Conservation (phyloP, 2,888 invertebrate species). For the Mimas tiliae region DNA sequence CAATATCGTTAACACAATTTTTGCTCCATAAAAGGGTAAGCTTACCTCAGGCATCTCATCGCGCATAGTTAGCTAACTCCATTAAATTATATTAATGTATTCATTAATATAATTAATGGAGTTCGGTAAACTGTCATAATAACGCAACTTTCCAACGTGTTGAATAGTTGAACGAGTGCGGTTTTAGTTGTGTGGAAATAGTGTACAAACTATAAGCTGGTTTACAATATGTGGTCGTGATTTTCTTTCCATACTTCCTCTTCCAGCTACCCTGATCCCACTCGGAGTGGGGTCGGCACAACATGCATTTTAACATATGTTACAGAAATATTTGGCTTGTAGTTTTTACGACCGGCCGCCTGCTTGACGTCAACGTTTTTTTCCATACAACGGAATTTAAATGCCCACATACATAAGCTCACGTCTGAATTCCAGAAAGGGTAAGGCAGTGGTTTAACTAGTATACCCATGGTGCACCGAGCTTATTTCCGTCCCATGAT, state of each 20-base stretch:
- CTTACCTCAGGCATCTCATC: constrained; percentile 31
- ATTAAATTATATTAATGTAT: constrained; percentile 73
- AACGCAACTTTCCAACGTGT: constrained; percentile 47
- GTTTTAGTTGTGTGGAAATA: constrained; percentile 37
- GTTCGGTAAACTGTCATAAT: constrained; percentile 69
- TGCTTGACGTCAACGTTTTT: no score
- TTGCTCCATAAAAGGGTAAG: constrained; percentile 19
- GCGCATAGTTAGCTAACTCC: constrained; percentile 67
- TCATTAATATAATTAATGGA: constrained; percentile 77
- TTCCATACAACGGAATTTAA: background rate
- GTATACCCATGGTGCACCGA: no score
- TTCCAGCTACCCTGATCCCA: no score
- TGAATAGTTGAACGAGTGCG: constrained; percentile 55
- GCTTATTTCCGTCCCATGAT: no score
- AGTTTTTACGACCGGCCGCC: no score
- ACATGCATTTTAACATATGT: no score
- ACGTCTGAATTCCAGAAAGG: no score
- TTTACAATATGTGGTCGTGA: background rate
- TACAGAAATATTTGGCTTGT: no score
- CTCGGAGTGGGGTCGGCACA: no score
- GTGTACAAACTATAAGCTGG: background rate
- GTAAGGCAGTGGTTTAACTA: no score
- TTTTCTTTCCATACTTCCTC: no score
- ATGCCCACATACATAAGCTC: no score
- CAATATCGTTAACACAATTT: background rate